Base-by-base conservation (phyloP, 1,140 invertebrate species). In the Melipona quadrifasciata region DNA sequence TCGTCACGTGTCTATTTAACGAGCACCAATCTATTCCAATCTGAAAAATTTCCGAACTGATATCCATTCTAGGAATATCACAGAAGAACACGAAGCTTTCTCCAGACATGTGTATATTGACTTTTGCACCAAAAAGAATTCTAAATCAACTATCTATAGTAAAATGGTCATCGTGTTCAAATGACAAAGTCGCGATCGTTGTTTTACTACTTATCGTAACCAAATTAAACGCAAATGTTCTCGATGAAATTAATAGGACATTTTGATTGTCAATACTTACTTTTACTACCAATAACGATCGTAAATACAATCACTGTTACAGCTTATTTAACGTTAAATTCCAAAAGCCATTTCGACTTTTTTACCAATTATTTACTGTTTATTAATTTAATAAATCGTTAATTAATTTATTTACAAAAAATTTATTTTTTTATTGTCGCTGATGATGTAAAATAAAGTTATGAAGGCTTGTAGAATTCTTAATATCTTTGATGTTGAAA, bases 41-140 rank as follows among this genome's bases (percentile, higher is more conserved):
- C 72, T 19, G 76, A 84, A 76, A 80, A 84, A 72, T 84, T 57
- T 84, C 55, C 14, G 2, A n/a, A 53, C 53, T 34, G 34, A 73
- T 31, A 24, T 51, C 34, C 27, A 2, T 51, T 73, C 68, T 47
- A 55, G 34, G 79, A 31, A 3, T 27, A 17, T 61, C 53, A 34
- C 53, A 55, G 12, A 27, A 3, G 3, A 27, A 6, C 27, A 11
- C 12, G 39, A 31, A 16, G n/a, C 16, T 65, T 65, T 65, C 27
- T 65, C n/a, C 2, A 65, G n/a, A 21, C 57, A 24, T 21, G 58
- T 61, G 39, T 6, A 39, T 55, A 14, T 55, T 55, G 53, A 14
- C 6, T 51, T 73, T 55, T 21, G 4, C 2, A 8, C 6, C 24
- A 73, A 27, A 73, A 1, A 34, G 27, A 31, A 57, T 74, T 31